Evolutionary conservation across 2,113 vertebrate genomes (phyloP).

Genomic region (Beaufortia kweichowensis): DNA sequence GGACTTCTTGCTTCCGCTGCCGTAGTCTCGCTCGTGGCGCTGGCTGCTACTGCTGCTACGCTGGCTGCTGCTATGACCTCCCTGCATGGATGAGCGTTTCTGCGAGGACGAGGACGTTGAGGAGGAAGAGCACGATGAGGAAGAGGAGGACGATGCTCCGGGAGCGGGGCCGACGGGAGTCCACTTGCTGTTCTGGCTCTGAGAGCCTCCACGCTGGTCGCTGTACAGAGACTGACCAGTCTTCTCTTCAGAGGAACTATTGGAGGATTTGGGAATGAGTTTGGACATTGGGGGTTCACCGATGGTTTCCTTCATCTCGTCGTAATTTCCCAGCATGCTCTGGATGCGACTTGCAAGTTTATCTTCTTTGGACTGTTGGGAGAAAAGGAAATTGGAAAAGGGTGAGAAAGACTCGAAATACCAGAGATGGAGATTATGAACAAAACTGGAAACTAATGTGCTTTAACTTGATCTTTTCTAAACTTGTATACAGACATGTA

Average conservation of each 20-base stretch:
- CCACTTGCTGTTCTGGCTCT: conserved; percentile 93
- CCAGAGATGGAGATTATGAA: too few species aligned
- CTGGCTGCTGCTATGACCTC: conserved; percentile 78
- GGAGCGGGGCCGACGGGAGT: conserved; percentile 91
- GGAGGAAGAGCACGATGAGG: conserved; percentile 39
- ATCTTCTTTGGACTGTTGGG: conserved; percentile 91
- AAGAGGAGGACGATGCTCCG: conserved; percentile 73
- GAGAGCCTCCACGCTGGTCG: conserved; percentile 81
- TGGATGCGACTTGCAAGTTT: conserved; percentile 97
- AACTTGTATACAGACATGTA: too few species aligned
- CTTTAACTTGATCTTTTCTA: too few species aligned
- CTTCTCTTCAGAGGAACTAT: conserved; percentile 90
- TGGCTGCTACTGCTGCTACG: conserved; percentile 73
- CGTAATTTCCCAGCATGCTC: conserved; percentile 99
- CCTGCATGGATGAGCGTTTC: conserved; percentile 84
- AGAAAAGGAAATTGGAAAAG: conserved; percentile 35
- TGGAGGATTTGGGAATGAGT: conserved; percentile 82
- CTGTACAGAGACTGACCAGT: conserved; percentile 74
- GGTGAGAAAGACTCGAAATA: background rate
- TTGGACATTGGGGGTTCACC: conserved; percentile 89
- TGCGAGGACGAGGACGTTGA: conserved; percentile 76
- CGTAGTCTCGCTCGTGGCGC: conserved; percentile 85
- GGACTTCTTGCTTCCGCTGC: conserved; percentile 83
- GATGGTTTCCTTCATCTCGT: conserved; percentile 96
- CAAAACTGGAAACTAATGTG: too few species aligned